phyloP scores from a whole-genome alignment of 1,140 invertebrate species.

The Fopius arisanus region DNA sequence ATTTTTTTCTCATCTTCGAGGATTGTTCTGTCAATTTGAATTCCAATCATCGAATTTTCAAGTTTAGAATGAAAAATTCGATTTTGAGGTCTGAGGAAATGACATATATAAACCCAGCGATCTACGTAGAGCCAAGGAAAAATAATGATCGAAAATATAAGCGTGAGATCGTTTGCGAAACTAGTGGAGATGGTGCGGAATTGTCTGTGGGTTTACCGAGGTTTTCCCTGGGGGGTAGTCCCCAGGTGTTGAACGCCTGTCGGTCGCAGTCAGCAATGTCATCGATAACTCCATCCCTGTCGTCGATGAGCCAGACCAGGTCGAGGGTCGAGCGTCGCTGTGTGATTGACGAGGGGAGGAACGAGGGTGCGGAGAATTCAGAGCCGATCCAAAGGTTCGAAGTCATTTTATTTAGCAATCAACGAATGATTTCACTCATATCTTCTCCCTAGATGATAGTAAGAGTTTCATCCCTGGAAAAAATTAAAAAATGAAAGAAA shows the following conservation, averaged over 20 bases:
- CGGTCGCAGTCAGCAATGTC: constrained; percentile 22
- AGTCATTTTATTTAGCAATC: no score
- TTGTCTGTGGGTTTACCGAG: not conserved
- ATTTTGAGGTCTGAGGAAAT: constrained; percentile 22
- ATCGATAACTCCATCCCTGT: constrained; percentile 27
- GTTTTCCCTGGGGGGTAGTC: not conserved
- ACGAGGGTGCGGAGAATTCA: not conserved
- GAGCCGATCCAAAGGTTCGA: constrained; percentile 14
- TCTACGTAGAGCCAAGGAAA: constrained; percentile 38
- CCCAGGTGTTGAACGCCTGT: constrained; percentile 15
- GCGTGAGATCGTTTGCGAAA: not conserved
- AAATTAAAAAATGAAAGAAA: no score
- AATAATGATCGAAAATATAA: not conserved
- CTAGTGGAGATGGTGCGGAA: constrained; percentile 8
- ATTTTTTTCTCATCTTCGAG: no score
- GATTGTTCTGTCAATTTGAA: no score
- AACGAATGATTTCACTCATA: no score
- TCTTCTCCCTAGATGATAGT: no score
- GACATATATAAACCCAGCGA: constrained; percentile 46
- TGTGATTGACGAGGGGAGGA: not conserved
- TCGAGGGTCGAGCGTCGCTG: constrained; percentile 22
- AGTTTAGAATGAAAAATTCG: no score
- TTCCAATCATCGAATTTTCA: no score
- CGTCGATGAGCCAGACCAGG: constrained; percentile 34
- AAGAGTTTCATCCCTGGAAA: no score